These are phyloP conservation scores for Caenorhabditis briggsae DNA, from an alignment of 1,140 invertebrate species.

Conservation along the genomic window DNA sequence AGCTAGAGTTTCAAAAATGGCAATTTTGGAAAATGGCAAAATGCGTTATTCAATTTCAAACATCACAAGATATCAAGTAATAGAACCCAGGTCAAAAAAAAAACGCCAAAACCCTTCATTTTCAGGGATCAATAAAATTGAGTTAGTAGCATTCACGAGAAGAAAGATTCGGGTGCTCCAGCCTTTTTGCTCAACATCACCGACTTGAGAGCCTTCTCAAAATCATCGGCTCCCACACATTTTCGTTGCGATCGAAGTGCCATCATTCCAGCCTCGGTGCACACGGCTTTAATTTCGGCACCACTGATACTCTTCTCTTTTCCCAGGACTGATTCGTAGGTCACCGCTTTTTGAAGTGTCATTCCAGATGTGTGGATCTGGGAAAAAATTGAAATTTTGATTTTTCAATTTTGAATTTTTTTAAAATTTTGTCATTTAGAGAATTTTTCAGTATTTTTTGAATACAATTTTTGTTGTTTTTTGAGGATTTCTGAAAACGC, in stretches of 20 bases:
- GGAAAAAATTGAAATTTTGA: background rate
- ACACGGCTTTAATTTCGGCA: conserved; percentile 71
- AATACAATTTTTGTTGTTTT: background rate
- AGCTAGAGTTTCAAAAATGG: too few species aligned
- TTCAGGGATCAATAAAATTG: too few species aligned
- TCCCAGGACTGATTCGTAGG: conserved; percentile 68
- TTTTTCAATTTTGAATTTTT: too few species aligned
- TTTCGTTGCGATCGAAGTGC: conserved; percentile 68
- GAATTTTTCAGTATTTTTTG: too few species aligned
- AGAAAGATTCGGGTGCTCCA: conserved; percentile 65
- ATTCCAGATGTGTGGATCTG: conserved; percentile 73
- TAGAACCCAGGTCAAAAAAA: too few species aligned
- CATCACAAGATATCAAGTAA: too few species aligned
- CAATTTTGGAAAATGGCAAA: too few species aligned
- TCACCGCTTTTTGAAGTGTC: conserved; percentile 69
- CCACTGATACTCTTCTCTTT: conserved; percentile 71
- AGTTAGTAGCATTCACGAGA: conserved; percentile 59
- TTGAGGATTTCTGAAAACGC: too few species aligned
- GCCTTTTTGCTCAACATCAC: conserved; percentile 66
- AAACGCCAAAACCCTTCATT: too few species aligned
- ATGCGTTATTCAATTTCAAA: too few species aligned
- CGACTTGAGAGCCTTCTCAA: conserved; percentile 68
- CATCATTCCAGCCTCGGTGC: conserved; percentile 72
- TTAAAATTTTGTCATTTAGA: too few species aligned
- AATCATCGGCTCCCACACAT: conserved; percentile 67